These are phyloP conservation scores for Stegophylla sp. DNA, from an alignment of 2,888 invertebrate species.

Conservation along the genomic window DNA sequence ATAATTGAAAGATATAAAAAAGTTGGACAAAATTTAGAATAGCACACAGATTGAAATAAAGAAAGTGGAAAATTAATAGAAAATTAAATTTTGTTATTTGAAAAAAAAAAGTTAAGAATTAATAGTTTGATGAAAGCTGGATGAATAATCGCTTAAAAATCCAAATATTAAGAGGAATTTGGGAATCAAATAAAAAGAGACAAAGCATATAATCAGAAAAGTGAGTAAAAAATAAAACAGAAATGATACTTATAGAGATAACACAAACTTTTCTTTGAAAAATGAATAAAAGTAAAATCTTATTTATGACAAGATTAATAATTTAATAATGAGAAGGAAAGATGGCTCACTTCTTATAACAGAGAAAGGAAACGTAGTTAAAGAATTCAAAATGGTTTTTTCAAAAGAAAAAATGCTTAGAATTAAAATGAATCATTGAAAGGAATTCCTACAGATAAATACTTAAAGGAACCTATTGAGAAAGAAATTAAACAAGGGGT, in stretches of 20 bases:
- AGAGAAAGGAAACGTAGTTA: background rate
- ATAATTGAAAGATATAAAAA: no score
- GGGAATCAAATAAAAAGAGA: no score
- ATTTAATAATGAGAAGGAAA: background rate
- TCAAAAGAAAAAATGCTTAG: slow-evolving; percentile 5
- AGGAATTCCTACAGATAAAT: background rate
- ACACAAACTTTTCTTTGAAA: background rate
- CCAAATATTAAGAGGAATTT: no score
- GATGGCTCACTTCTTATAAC: background rate
- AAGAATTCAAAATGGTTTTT: background rate
- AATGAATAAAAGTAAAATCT: background rate
- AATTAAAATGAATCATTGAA: background rate
- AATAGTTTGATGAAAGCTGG: no score
- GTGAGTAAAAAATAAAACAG: background rate
- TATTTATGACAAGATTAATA: background rate
- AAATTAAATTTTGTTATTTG: no score
- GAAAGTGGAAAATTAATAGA: no score
- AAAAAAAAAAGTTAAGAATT: no score
- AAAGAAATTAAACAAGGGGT: background rate
- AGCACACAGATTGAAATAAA: no score
- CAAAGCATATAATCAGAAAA: no score
- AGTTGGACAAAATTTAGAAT: no score
- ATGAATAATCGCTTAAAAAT: no score
- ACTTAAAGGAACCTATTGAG: background rate
- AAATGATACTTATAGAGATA: background rate